phyloP scores from a whole-genome alignment of 2,888 invertebrate genomes.

The Philopedon plagiatum region DNA sequence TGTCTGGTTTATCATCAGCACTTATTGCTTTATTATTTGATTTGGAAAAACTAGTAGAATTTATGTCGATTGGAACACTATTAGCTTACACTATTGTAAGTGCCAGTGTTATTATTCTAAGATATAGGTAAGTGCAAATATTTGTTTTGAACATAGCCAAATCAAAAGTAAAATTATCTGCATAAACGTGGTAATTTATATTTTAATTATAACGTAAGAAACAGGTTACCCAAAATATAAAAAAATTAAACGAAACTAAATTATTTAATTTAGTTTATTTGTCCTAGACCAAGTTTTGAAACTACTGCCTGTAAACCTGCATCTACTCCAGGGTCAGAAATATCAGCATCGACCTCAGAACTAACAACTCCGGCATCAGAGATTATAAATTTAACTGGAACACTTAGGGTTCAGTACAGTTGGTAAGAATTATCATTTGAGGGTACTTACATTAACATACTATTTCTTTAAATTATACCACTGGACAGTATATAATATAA shows the following conservation, averaged over 20 bases:
- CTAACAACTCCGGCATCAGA: constrained; percentile 65
- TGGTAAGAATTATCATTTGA: constrained; percentile 67
- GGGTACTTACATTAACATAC: too few relatives aligned
- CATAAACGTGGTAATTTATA: too few relatives aligned
- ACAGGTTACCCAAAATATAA: too few relatives aligned
- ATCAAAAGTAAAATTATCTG: background rate
- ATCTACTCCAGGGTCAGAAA: constrained; percentile 64
- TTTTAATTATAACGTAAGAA: too few relatives aligned
- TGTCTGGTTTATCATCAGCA: constrained; percentile 84
- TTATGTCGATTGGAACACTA: constrained; percentile 93
- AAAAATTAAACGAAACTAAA: too few relatives aligned
- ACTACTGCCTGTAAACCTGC: constrained; percentile 57
- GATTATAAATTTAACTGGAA: constrained; percentile 77
- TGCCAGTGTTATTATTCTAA: constrained; percentile 88
- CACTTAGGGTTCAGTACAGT: constrained; percentile 79
- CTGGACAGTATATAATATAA: too few relatives aligned
- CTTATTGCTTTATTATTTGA: constrained; percentile 89
- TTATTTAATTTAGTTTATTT: too few relatives aligned
- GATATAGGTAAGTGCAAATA: constrained; percentile 71
- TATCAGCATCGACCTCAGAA: constrained; percentile 65
- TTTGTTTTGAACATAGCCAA: background rate
- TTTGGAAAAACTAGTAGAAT: constrained; percentile 90
- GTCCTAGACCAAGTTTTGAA: constrained; percentile 60
- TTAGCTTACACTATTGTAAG: constrained; percentile 93
- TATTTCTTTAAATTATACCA: too few relatives aligned